Evolutionary conservation across 2,888 invertebrate genomes (phyloP).

Genomic region (Ctena decussata): DNA sequence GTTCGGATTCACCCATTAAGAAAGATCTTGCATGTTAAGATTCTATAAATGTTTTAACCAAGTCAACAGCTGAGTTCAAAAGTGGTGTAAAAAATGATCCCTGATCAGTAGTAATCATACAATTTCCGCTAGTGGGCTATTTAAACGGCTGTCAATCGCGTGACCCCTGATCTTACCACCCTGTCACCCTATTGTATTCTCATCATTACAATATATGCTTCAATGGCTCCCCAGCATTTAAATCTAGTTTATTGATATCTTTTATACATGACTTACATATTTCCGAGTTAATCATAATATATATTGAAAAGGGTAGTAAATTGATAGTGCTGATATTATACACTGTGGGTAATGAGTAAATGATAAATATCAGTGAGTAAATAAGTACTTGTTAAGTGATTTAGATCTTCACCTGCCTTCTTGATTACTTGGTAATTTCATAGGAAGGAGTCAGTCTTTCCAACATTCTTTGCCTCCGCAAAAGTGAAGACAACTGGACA

Average conservation of each 20-base stretch:
- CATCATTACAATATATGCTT: background rate
- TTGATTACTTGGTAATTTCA: too few relatives aligned
- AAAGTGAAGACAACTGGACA: too few relatives aligned
- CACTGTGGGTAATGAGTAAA: background rate
- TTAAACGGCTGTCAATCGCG: background rate
- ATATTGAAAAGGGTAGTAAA: background rate
- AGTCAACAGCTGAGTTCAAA: slow-evolving; percentile 4
- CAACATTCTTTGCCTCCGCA: too few relatives aligned
- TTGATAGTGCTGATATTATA: background rate
- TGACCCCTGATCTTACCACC: slow-evolving; percentile 44
- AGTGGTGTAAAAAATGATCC: background rate
- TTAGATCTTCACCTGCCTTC: background rate
- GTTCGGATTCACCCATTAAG: background rate
- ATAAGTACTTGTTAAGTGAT: background rate
- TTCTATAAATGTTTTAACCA: background rate
- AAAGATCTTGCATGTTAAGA: background rate
- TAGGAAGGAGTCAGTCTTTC: too few relatives aligned
- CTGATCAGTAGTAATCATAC: background rate
- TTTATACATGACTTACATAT: slow-evolving; percentile 9
- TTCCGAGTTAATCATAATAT: background rate
- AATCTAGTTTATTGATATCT: slow-evolving; percentile 1
- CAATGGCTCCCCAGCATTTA: background rate
- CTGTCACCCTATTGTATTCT: slow-evolving; percentile 25
- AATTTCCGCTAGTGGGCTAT: background rate
- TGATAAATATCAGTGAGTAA: background rate